Conservation (phyloP, 1,140 invertebrate species). For the Laodelphax striatellus region DNA sequence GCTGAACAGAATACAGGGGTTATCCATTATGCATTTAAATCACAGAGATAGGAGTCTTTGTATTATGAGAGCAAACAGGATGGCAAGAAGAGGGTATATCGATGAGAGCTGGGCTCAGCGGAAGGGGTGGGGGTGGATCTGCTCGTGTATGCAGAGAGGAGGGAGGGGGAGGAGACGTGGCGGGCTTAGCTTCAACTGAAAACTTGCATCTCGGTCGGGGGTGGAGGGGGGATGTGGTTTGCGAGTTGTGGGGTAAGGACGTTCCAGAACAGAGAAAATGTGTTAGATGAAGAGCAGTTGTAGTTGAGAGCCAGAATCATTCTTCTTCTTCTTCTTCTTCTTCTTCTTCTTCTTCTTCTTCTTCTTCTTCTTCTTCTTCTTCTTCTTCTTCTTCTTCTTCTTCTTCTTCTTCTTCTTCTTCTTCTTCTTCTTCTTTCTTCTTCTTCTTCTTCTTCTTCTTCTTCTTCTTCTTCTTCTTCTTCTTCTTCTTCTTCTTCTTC, state of each 20-base stretch:
- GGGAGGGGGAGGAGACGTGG: not conserved
- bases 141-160: not conserved
- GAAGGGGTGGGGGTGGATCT: not conserved
- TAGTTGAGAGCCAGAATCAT: no score
- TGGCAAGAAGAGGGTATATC: constrained; percentile 2
- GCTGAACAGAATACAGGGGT: not conserved
- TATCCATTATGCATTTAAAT: constrained; percentile 3
- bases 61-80: not conserved
- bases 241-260: no score
- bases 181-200: not conserved
- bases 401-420: not conserved
- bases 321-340: no score
- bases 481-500: not conserved
- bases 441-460: not conserved
- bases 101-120: not conserved
- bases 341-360: not conserved
- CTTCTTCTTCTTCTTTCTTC: not conserved
- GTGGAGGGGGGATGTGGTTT: no score
- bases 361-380: not conserved
- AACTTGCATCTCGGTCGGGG: no score
- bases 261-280: no score
- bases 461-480: not conserved
- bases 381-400: not conserved
- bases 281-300: no score
- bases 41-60: not conserved